Base-by-base conservation (phyloP, 2,113 vertebrate genomes). In the Melierax canorus region DNA sequence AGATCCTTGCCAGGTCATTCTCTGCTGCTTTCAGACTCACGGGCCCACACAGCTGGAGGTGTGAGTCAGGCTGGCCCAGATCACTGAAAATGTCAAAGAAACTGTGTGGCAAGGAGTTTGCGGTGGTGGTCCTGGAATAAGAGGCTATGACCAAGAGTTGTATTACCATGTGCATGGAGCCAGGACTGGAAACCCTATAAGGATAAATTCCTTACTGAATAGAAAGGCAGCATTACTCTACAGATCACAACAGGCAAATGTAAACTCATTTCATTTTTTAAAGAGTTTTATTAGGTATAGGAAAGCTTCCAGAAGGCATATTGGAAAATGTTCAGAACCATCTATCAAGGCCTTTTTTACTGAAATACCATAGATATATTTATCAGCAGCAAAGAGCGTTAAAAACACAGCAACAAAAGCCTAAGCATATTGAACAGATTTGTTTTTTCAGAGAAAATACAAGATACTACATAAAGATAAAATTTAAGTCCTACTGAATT, bases 221-320 rank as follows among this genome's bases (percentile, higher is more conserved):
- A 34, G 24, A 89, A 77, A 60, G 41, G 43, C 36, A 84, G 24
- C 5, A 21, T 64, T 63, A 39, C 27, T 17, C 32, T 62, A 63
- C 21, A 75, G 48, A n/a, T 60, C 14, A 60, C 34, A 75, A 19
- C 0, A 0, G 55, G 30, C 23, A 84, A 68, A 53, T 13, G 7
- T 45, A 60, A 75, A 75, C 16, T 53, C 3, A 45, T 46, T 80
- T 69, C 1, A 4, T 36, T 88, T 80, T 80, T 78, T 78, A 15
- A 24, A 94, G 15, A 39, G 7, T 64, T 95, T 92, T 91, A 95
- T 94, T 91, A 79, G 73, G 32, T 64, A 66, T n/a, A 48, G 30
- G 38, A 74, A 78, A 83, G 18, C 41, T 71, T 92, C 62, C 45
- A 86, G 63, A 82, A 88, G 14, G 34, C 58, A 73, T 38, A 87